phyloP scores from a whole-genome alignment of 2,113 vertebrate species.

The Cariama cristata region DNA sequence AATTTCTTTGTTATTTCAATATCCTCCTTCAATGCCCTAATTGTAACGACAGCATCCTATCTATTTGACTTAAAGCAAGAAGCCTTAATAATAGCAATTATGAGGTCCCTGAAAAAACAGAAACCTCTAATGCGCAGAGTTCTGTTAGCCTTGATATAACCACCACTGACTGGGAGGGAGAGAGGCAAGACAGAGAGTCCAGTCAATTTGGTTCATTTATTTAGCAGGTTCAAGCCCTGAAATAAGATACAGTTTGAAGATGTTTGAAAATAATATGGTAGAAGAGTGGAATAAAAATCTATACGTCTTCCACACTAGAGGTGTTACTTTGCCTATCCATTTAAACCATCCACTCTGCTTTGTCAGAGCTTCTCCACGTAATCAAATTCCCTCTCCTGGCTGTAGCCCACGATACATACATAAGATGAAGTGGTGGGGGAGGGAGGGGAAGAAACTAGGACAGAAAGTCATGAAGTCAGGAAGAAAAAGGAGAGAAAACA shows the following conservation, averaged over 20 bases:
- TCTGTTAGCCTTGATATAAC: not conserved
- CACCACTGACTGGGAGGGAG: not conserved
- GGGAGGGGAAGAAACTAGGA: not conserved
- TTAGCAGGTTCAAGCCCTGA: not conserved
- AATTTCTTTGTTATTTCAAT: not conserved
- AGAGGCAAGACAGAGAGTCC: not conserved
- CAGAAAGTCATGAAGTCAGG: not conserved
- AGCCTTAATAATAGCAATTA: not conserved
- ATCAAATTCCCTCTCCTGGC: not conserved
- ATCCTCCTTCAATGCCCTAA: not conserved
- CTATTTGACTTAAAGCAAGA: not conserved
- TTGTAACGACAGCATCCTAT: not conserved
- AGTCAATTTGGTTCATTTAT: not conserved
- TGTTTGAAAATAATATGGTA: not conserved
- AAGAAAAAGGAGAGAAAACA: not conserved
- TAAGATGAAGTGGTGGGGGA: fast-evolving
- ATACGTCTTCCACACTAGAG: not conserved
- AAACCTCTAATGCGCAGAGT: not conserved
- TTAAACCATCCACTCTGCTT: not conserved
- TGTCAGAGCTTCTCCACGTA: not conserved
- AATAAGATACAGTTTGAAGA: not conserved
- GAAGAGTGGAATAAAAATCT: not conserved
- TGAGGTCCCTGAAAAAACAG: not conserved
- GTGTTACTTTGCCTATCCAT: not conserved
- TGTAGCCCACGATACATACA: not conserved